Conservation (phyloP, 2,113 vertebrate species). For the Buteo buteo region DNA sequence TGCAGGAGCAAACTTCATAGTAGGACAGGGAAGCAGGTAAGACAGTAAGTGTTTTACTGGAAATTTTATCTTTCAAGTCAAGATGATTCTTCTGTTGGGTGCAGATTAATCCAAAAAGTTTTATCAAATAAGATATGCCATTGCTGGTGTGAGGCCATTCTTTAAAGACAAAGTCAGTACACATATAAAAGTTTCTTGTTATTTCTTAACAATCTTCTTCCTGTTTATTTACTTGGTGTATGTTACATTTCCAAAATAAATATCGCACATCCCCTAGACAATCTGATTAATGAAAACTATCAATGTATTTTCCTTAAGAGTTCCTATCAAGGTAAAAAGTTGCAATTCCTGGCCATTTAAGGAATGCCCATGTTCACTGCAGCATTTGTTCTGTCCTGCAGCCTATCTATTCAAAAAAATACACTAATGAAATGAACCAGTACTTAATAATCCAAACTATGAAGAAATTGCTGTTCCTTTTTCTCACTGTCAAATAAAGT, state of each 20-base stretch:
- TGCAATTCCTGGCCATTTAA: not conserved
- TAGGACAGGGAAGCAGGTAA: not conserved
- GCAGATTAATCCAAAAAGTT: not conserved
- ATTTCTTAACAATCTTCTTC: not conserved
- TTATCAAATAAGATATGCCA: not conserved
- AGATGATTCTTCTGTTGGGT: not conserved
- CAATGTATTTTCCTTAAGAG: not conserved
- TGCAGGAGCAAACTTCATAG: not conserved
- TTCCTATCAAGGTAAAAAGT: not conserved
- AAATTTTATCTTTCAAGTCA: not conserved
- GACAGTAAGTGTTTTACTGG: not conserved
- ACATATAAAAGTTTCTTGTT: not conserved
- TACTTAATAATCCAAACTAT: not conserved
- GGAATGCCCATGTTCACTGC: not conserved
- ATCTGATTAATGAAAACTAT: not conserved
- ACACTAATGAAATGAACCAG: not conserved
- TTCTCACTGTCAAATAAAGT: not conserved
- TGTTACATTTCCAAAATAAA: not conserved
- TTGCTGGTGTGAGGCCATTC: not conserved
- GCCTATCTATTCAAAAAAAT: not conserved
- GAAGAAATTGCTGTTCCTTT: not conserved
- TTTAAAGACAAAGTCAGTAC: not conserved
- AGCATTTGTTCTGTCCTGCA: not conserved
- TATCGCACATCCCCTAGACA: not conserved
- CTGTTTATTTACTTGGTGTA: not conserved